Evolutionary conservation across 2,797 vertebrate genomes (phyloP), one percentile per base, ranked within the genome.

Genomic region (Sciaenops ocellatus): DNA sequence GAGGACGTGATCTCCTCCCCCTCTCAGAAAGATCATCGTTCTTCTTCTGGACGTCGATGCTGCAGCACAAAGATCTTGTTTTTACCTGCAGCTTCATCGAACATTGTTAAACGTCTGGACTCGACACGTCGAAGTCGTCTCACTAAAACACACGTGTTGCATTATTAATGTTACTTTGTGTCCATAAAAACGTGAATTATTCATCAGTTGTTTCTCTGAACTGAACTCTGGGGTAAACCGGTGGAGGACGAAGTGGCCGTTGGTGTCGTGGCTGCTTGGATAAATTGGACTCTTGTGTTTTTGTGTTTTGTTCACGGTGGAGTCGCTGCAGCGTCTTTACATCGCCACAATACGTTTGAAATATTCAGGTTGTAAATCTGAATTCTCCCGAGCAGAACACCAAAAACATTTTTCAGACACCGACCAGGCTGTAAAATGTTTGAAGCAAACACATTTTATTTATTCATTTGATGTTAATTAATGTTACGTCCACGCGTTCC

Each of bases 111-210:
- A 17, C 24, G 30, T 47, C 52, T 44, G 52, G 8, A 16, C 17
- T 18, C 9, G 28, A 68, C 26, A 15, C 1, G 15, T 30, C 16
- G 15, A 38, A 0, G 10, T 3, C 30, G 20, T 52, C 63, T 56
- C 54, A 15, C 34, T 38, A 3, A 50, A 61, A 41, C n/a, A 60
- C 61, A 20, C 22, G 28, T 1, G 17, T 1, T 65, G 59, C 59
- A 69, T 80, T 69, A 22, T 73, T 52, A 5, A 69, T 44, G n/a
- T 13, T 22, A 24, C 30, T 18, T 57, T 18, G 7, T 18, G 46
- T 34, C 30, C 57, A 41, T 30, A 38, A 47, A 54, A 0, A 8
- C 54, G 59, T 68, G 47, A 69, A 65, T 82, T 17, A 69, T 79
- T 54, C 0, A 69, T 24, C 0, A 18, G 54, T 15, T 9, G 57